phyloP scores from a whole-genome alignment of 2,888 invertebrate genomes.

The Nezara viridula region DNA sequence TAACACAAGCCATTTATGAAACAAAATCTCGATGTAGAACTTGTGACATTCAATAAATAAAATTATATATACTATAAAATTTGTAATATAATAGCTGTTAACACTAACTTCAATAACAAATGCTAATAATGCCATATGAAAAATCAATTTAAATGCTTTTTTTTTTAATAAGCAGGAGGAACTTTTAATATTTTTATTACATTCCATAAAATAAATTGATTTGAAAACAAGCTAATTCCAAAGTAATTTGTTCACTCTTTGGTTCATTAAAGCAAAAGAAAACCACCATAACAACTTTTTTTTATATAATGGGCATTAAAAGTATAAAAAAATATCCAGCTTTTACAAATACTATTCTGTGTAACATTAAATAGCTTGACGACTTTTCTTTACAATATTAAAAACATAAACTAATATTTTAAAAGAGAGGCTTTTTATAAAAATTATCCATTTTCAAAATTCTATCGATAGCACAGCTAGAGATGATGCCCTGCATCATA shows the following conservation, averaged over 20 bases:
- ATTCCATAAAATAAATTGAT: neutral
- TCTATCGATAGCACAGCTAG: neutral
- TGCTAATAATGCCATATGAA: neutral
- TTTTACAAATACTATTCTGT: neutral
- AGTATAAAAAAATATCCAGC: neutral
- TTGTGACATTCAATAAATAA: slow-evolving; percentile 1
- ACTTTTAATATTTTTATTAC: neutral
- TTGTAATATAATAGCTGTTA: neutral
- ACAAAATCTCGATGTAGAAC: too few species aligned
- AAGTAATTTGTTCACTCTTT: neutral
- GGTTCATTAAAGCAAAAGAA: neutral
- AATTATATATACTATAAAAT: neutral
- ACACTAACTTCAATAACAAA: neutral
- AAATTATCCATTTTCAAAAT: slow-evolving; percentile 33
- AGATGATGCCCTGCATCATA: slow-evolving; percentile 19
- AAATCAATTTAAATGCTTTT: slow-evolving; percentile 16
- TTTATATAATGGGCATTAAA: neutral
- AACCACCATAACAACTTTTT: too few species aligned
- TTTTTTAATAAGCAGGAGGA: neutral
- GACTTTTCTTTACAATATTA: neutral
- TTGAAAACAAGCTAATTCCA: neutral
- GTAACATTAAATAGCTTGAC: neutral
- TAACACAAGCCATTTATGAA: neutral
- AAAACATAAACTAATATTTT: neutral
- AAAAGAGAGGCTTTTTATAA: slow-evolving; percentile 3